A percentile compares a stretch with the other conserved stretches of the same genome.
These are phyloP conservation scores for Parascotia fuliginaria DNA, from an alignment of 2,888 invertebrate species.

Conservation along the genomic window DNA sequence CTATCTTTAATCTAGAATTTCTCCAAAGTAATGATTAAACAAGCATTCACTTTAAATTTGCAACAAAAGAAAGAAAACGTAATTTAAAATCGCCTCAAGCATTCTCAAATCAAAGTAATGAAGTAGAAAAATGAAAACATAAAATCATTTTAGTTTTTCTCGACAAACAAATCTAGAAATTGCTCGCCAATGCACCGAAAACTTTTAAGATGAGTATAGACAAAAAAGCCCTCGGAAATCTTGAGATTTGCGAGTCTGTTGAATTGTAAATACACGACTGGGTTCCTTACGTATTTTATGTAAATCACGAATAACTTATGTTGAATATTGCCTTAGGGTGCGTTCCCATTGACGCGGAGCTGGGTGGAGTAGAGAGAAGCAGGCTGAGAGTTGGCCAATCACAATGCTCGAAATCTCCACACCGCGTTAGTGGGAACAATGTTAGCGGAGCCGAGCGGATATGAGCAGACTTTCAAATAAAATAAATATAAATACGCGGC, in stretches of 20 bases:
- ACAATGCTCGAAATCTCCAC: no score
- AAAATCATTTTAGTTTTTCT: slow-evolving; percentile 54
- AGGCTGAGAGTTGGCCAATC: no score
- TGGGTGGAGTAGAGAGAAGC: no score
- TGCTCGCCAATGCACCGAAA: slow-evolving; percentile 47
- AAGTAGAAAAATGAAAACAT: slow-evolving; percentile 52
- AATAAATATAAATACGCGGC: no score
- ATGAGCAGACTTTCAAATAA: no score
- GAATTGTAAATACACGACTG: slow-evolving; percentile 37
- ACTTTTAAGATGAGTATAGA: slow-evolving; percentile 49
- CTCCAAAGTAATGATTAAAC: no score
- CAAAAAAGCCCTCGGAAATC: slow-evolving; percentile 52
- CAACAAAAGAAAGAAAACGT: background rate
- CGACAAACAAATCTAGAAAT: slow-evolving; percentile 52
- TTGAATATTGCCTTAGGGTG: slow-evolving; percentile 29
- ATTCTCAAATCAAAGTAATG: slow-evolving; percentile 41
- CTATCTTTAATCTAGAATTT: no score
- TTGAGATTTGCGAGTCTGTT: slow-evolving; percentile 39
- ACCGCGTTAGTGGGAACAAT: no score
- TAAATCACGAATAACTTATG: slow-evolving; percentile 34
- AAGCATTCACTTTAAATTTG: no score
- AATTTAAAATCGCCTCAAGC: slow-evolving; percentile 9
- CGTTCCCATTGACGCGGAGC: no score
- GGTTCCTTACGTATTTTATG: slow-evolving; percentile 43
- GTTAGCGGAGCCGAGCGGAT: no score